Conservation (phyloP, 2,888 invertebrate species). For the Scaptomyza cyrtandrae region DNA sequence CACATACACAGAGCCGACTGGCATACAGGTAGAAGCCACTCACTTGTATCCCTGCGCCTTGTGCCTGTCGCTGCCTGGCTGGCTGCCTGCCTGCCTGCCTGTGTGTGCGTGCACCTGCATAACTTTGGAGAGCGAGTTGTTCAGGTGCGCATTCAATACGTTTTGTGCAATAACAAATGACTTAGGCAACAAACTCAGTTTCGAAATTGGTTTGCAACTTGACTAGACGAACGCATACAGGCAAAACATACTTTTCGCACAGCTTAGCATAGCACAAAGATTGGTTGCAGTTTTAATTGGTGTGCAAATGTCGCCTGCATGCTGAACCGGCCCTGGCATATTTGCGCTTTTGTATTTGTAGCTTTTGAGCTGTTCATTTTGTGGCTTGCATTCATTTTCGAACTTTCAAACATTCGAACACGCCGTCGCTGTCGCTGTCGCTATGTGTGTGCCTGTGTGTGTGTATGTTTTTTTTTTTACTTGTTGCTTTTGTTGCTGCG, state of each 20-base stretch:
- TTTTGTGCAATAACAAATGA: conserved; percentile 58
- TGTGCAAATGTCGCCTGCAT: neutral
- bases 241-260: neutral
- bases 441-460: neutral
- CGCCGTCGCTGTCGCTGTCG: conserved; percentile 31
- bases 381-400: conserved; percentile 74
- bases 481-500: conserved; percentile 23
- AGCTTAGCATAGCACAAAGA: neutral
- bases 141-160: conserved; percentile 60
- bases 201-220: conserved; percentile 39
- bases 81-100: conserved; percentile 26
- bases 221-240: conserved; percentile 6
- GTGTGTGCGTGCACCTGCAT: conserved; percentile 74
- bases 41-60: conserved; percentile 31
- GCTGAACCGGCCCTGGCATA: conserved; percentile 52
- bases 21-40: conserved; percentile 60
- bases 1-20: conserved; percentile 25
- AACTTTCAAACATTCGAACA: conserved; percentile 68
- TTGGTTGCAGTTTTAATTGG: too few relatives aligned
- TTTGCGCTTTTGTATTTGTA: conserved; percentile 56
- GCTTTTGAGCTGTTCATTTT: conserved; percentile 65
- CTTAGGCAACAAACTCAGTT: conserved; percentile 66
- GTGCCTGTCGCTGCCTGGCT: conserved; percentile 1
- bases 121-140: conserved; percentile 38
- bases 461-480: conserved; percentile 5